Conservation (phyloP, 2,888 invertebrate genomes). For the Dasypogon diadema region DNA sequence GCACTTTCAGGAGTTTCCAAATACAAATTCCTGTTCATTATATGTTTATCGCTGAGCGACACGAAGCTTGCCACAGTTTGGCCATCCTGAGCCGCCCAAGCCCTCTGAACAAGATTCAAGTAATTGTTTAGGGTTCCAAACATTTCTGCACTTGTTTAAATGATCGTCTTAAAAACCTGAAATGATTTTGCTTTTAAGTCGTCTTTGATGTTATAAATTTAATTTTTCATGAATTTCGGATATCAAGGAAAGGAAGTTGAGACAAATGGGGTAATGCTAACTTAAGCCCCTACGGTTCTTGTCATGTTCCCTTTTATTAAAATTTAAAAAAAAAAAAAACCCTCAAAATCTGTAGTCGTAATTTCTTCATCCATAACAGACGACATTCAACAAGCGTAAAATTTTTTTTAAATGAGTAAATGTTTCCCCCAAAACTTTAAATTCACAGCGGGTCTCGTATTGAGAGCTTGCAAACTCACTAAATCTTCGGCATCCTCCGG, state of each 20-base stretch:
- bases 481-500: not conserved
- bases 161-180: not conserved
- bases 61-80: conserved; percentile 73
- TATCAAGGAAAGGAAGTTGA: not conserved
- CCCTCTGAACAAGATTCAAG: conserved; percentile 71
- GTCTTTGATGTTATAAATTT: conserved; percentile 27
- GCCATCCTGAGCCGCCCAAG: conserved; percentile 76
- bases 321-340: not conserved
- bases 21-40: conserved; percentile 76
- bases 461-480: not conserved
- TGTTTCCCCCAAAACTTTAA: not conserved
- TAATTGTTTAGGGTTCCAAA: conserved; percentile 65
- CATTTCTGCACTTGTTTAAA: conserved; percentile 60
- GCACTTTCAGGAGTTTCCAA: conserved; percentile 78
- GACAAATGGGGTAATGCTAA: not conserved
- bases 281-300: not conserved
- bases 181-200: conserved; percentile 10
- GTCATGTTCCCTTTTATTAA: conserved; percentile 25
- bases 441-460: not conserved
- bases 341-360: not conserved
- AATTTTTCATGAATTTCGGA: conserved; percentile 27
- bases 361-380: not conserved
- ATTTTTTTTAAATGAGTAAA: not conserved
- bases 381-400: not conserved
- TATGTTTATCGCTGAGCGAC: conserved; percentile 80